Percentiles rank a stretch among this genome's conserved stretches.
Evolutionary conservation across 2,797 vertebrate species (phyloP).

Genomic region (Leptoclinus maculatus): DNA sequence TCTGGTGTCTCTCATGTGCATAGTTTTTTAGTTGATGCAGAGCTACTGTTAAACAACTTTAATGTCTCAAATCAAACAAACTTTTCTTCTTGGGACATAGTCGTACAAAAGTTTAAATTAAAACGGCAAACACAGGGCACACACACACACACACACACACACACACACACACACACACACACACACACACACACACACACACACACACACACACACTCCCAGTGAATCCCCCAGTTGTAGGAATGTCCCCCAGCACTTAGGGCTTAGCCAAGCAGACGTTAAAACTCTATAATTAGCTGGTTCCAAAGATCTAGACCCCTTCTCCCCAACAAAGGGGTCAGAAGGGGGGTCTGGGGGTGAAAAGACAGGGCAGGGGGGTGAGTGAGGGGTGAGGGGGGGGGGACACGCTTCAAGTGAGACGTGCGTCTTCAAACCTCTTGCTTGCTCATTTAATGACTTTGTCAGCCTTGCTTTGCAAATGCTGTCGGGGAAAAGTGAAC

Average conservation of each 20-base stretch:
- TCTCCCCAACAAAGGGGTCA: slow-evolving; percentile 78
- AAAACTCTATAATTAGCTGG: slow-evolving; percentile 84
- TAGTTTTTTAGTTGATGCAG: not conserved
- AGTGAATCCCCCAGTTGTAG: slow-evolving; percentile 64
- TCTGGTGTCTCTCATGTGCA: not conserved
- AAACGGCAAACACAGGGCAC: slow-evolving; percentile 13
- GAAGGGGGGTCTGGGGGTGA: slow-evolving; percentile 70
- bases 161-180: not conserved
- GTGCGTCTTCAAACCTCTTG: slow-evolving; percentile 57
- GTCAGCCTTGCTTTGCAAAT: slow-evolving; percentile 49
- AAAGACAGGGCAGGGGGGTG: slow-evolving; percentile 63
- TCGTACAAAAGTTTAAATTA: slow-evolving; percentile 6
- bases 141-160: not conserved
- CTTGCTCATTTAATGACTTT: slow-evolving; percentile 80
- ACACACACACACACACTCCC: not conserved
- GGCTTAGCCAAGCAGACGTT: slow-evolving; percentile 76
- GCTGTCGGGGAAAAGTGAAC: slow-evolving; percentile 43
- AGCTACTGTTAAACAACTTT: slow-evolving; percentile 1
- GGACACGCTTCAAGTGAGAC: slow-evolving; percentile 69
- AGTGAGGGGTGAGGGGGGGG: too few relatives aligned
- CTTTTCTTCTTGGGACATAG: not conserved
- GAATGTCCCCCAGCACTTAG: slow-evolving; percentile 74
- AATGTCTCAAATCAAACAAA: not conserved
- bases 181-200: not conserved
- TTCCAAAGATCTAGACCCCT: slow-evolving; percentile 70